These are phyloP conservation scores for Ips nitidus DNA, from an alignment of 1,140 invertebrate species.

Conservation along the genomic window DNA sequence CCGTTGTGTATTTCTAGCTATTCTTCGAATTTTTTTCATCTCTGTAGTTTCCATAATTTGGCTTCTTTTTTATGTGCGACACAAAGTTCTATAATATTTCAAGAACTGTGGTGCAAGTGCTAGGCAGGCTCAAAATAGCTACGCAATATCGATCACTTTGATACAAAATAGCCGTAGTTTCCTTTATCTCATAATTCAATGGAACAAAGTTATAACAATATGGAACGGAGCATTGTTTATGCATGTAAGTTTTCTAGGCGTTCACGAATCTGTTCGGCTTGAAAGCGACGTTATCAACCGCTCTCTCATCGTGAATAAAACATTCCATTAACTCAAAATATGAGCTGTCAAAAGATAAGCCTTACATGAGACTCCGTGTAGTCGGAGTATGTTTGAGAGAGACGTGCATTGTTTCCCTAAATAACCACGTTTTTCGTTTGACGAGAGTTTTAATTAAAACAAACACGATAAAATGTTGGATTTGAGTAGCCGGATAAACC, in stretches of 20 bases:
- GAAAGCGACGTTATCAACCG: slow-evolving; percentile 23
- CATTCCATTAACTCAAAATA: slow-evolving; percentile 32
- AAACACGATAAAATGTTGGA: neutral
- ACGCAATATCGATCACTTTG: neutral
- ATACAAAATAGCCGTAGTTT: too few species aligned
- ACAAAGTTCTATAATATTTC: too few species aligned
- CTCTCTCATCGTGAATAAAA: slow-evolving; percentile 27
- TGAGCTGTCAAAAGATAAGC: slow-evolving; percentile 36
- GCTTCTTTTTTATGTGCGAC: too few species aligned
- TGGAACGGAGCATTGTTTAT: slow-evolving; percentile 9
- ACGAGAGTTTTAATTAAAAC: slow-evolving; percentile 16
- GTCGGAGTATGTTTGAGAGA: slow-evolving; percentile 9
- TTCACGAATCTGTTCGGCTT: slow-evolving; percentile 12
- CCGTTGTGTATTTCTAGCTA: too few species aligned
- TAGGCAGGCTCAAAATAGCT: too few species aligned
- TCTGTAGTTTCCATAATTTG: too few species aligned
- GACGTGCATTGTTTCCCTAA: slow-evolving; percentile 22
- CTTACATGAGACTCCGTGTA: slow-evolving; percentile 22
- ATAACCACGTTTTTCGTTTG: slow-evolving; percentile 21
- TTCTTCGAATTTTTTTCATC: too few species aligned
- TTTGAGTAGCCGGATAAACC: too few species aligned
- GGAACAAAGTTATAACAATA: slow-evolving; percentile 13
- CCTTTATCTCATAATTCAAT: neutral
- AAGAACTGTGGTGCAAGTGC: too few species aligned
- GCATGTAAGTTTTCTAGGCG: slow-evolving; percentile 17